A percentile compares a stretch with the other conserved stretches of the same genome.
Conservation (phyloP, 2,888 invertebrate genomes). For the Adineta ricciae region DNA sequence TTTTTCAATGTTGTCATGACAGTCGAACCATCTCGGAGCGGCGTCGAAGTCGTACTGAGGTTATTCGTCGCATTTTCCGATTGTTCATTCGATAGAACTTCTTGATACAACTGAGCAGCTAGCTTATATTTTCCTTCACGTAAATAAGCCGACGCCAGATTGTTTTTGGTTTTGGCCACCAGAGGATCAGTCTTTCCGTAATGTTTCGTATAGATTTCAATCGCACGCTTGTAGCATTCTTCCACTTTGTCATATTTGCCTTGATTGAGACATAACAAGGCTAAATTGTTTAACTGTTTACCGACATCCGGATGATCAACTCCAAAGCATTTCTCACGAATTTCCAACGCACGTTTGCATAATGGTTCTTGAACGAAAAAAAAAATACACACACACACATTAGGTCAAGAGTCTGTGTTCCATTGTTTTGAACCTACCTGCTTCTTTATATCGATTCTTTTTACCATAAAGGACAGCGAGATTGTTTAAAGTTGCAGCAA, state of each 20-base stretch:
- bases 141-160: conserved; percentile 92
- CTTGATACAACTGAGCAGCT: conserved; percentile 92
- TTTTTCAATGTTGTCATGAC: conserved; percentile 96
- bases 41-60: neutral
- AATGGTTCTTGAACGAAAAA: conserved; percentile 64
- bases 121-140: conserved; percentile 95
- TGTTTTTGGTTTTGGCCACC: conserved; percentile 98
- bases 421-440: conserved; percentile 81
- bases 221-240: conserved; percentile 80
- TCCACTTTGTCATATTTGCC: conserved; percentile 61
- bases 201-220: conserved; percentile 92
- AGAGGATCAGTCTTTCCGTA: conserved; percentile 79
- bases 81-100: conserved; percentile 27
- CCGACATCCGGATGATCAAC: conserved; percentile 98
- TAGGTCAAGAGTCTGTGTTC: no score
- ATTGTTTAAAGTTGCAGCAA: conserved; percentile 98
- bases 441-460: conserved; percentile 58
- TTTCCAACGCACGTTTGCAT: conserved; percentile 92
- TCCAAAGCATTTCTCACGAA: conserved; percentile 92
- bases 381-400: no score
- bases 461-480: conserved; percentile 95
- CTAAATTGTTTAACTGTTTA: conserved; percentile 95
- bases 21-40: conserved; percentile 78
- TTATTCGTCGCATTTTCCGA: neutral
- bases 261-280: conserved; percentile 95